These are phyloP conservation scores for Halichondria panicea DNA, from an alignment of 37 sponge, comb jelly and placozoan species.

Conservation along the genomic window DNA sequence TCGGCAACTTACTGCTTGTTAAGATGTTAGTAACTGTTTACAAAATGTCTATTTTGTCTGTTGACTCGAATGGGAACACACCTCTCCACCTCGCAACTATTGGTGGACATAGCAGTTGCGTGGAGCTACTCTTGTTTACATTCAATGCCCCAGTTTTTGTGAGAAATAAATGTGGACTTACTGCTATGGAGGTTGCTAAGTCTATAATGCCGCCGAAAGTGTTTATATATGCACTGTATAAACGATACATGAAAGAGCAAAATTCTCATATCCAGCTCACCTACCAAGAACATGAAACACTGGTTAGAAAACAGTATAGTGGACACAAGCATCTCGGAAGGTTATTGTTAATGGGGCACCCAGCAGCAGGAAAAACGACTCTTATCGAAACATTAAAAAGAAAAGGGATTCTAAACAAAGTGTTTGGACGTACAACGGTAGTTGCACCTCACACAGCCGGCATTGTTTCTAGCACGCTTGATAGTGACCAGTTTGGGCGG, in stretches of 20 bases:
- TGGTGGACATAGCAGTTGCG: neutral
- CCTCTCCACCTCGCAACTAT: neutral
- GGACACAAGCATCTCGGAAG: neutral
- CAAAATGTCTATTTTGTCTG: neutral
- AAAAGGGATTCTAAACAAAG: neutral
- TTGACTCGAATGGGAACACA: neutral
- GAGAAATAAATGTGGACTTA: no score
- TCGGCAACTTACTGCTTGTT: neutral
- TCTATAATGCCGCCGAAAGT: no score
- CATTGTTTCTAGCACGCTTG: slow-evolving; percentile 11
- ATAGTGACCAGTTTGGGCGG: slow-evolving; percentile 8
- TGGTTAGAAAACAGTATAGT: no score
- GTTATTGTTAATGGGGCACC: slow-evolving; percentile 29
- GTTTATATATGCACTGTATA: no score
- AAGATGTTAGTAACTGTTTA: neutral
- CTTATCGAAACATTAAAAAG: slow-evolving; percentile 22
- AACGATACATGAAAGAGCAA: no score
- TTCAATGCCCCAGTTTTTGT: no score
- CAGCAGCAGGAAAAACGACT: slow-evolving; percentile 40
- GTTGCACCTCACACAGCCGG: slow-evolving; percentile 33
- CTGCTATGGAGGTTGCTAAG: no score
- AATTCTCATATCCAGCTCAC: no score
- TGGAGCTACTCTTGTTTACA: no score
- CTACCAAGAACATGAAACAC: no score
- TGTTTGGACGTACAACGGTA: neutral